Conservation (phyloP, 92 coral and sea anemone genomes). For the Parazoanthus atlanticus region DNA sequence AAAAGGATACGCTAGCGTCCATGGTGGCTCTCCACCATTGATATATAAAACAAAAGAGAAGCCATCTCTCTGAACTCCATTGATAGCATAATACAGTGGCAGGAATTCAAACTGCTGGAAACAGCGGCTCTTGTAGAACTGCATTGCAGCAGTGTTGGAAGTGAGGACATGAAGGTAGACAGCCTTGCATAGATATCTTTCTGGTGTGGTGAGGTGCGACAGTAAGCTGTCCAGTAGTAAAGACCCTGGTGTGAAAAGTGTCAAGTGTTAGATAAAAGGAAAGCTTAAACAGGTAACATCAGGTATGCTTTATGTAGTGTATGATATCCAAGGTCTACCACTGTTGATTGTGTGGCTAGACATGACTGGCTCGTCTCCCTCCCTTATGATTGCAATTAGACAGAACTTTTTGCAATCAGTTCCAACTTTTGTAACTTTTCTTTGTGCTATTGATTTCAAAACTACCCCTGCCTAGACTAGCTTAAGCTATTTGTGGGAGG, state of each 20-base stretch:
- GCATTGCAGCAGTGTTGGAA: slow-evolving; percentile 87
- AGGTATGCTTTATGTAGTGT: no score
- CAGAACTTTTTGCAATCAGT: no score
- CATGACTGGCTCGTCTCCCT: background rate
- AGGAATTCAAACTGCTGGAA: slow-evolving; percentile 82
- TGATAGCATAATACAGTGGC: slow-evolving; percentile 94
- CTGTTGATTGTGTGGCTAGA: no score
- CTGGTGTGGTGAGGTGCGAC: slow-evolving; percentile 92
- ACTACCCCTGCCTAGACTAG: no score
- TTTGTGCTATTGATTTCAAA: no score
- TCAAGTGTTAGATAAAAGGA: background rate
- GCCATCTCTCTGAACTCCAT: slow-evolving; percentile 91
- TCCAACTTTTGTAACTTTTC: no score
- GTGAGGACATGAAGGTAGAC: slow-evolving; percentile 96
- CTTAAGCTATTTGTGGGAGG: no score
- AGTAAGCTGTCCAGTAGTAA: slow-evolving; percentile 86
- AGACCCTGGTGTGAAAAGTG: slow-evolving; percentile 61
- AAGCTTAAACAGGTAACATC: background rate
- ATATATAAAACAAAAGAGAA: slow-evolving; percentile 89
- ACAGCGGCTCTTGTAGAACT: slow-evolving; percentile 85
- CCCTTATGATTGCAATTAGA: no score
- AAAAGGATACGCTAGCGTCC: slow-evolving; percentile 98
- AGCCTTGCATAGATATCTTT: slow-evolving; percentile 86
- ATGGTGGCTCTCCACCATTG: slow-evolving; percentile 98
- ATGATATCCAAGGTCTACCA: no score